A percentile compares a stretch with the other conserved stretches of the same genome.
Evolutionary conservation across 1,140 invertebrate species (phyloP).

Genomic region (Polypedilum vanderplanki): DNA sequence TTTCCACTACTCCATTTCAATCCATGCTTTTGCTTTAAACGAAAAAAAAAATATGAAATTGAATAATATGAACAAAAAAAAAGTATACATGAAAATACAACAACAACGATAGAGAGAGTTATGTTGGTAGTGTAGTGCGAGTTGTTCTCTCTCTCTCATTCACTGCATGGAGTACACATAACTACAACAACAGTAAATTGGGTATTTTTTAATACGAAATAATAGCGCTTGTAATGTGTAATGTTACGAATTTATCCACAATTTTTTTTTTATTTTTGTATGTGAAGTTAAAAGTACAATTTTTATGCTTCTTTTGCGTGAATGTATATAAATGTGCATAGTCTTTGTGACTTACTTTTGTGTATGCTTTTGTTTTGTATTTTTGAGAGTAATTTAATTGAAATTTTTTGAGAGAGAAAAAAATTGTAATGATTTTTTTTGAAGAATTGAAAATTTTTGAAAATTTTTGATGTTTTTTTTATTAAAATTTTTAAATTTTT

Average conservation of each 20-base stretch:
- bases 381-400: too few relatives aligned
- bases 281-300: too few relatives aligned
- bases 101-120: background rate
- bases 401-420: too few relatives aligned
- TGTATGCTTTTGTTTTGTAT: too few relatives aligned
- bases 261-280: background rate
- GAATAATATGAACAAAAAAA: slow-evolving; percentile 26
- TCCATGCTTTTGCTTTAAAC: slow-evolving; percentile 28
- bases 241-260: slow-evolving; percentile 20
- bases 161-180: background rate
- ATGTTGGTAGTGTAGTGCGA: background rate
- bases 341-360: too few relatives aligned
- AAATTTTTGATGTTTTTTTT: too few relatives aligned
- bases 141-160: background rate
- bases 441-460: too few relatives aligned
- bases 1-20: slow-evolving; percentile 29
- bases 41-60: slow-evolving; percentile 24
- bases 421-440: too few relatives aligned
- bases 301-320: too few relatives aligned
- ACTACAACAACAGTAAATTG: background rate
- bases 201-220: background rate
- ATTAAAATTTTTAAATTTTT: too few relatives aligned
- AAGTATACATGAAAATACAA: slow-evolving; percentile 22
- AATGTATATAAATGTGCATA: too few relatives aligned
- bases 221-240: slow-evolving; percentile 26